Conservation (phyloP, 2,888 invertebrate genomes). For the Yponomeuta evonymella region DNA sequence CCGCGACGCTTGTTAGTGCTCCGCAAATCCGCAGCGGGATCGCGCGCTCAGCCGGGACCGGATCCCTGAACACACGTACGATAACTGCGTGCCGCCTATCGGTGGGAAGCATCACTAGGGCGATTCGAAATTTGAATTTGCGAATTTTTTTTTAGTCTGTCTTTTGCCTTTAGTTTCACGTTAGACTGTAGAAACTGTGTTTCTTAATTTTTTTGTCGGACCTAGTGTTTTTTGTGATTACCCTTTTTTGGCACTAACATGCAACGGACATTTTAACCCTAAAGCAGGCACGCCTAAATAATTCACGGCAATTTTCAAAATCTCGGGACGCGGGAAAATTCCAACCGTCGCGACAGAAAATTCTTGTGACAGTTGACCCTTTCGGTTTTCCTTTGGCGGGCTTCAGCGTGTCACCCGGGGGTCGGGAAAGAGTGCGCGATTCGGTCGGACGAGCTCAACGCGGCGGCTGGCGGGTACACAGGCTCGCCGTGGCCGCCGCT, state of each 20-base stretch:
- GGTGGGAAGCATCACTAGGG: background rate
- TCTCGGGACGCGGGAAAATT: too few relatives aligned
- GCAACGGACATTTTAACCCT: background rate
- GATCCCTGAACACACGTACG: constrained; percentile 69
- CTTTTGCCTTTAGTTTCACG: background rate
- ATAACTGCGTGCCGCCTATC: constrained; percentile 33
- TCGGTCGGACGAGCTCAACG: constrained; percentile 86
- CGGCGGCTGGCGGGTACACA: constrained; percentile 84
- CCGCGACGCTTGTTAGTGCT: constrained; percentile 76
- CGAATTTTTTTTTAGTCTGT: background rate
- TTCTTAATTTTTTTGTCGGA: background rate
- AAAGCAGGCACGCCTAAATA: background rate
- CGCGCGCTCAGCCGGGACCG: constrained; percentile 72
- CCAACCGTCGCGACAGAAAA: background rate
- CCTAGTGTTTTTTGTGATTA: background rate
- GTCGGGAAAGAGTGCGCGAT: constrained; percentile 72
- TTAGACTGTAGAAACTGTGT: background rate
- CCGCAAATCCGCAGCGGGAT: constrained; percentile 76
- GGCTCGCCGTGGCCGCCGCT: constrained; percentile 88
- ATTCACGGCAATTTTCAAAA: too few relatives aligned
- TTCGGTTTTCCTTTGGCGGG: constrained; percentile 41
- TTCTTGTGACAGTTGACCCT: constrained; percentile 24
- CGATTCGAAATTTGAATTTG: background rate
- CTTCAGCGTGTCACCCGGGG: constrained; percentile 51
- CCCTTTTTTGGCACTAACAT: background rate